A percentile compares a stretch with the other conserved stretches of the same genome.
Conservation (phyloP, 1,140 invertebrate genomes). For the Brachionus paranguensis region DNA sequence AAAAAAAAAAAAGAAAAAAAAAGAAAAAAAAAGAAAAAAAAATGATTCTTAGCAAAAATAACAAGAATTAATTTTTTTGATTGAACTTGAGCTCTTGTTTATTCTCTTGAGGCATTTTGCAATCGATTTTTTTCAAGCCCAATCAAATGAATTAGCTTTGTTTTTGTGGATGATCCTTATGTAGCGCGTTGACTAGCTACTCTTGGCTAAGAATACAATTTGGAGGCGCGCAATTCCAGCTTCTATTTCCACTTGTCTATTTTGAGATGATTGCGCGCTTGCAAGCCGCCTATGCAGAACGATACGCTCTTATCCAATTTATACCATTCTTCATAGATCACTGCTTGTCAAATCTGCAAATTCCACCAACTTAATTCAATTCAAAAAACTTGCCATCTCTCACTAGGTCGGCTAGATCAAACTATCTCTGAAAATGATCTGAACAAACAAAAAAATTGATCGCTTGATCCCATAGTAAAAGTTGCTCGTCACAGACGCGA, state of each 20-base stretch:
- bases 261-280: background rate
- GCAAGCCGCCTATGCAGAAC: background rate
- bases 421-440: background rate
- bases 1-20: background rate
- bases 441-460: too few relatives aligned
- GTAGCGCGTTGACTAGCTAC: background rate
- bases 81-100: background rate
- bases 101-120: background rate
- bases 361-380: background rate
- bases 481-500: background rate
- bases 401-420: background rate
- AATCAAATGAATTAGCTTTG: background rate
- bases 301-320: background rate
- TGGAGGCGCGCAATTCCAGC: background rate
- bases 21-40: background rate
- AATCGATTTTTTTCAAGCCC: background rate
- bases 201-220: background rate
- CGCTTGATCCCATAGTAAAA: background rate
- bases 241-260: background rate
- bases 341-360: background rate
- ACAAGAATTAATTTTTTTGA: background rate
- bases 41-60: background rate
- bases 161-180: background rate
- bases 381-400: background rate
- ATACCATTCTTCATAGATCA: background rate